Base-by-base conservation (phyloP, 2,113 vertebrate genomes). In the Pangasianodon gigas region DNA sequence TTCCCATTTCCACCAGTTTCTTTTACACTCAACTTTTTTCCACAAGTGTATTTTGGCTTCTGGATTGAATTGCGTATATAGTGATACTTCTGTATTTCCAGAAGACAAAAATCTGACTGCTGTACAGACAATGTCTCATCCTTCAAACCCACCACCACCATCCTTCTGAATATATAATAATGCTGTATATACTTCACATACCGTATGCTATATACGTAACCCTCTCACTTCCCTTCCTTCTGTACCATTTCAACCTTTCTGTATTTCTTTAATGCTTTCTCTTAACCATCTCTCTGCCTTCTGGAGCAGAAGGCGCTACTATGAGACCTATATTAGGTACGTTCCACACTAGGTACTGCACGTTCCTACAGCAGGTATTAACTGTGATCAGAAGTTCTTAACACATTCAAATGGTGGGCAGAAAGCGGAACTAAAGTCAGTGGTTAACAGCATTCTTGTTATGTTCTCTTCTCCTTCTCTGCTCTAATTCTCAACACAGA, bases 241-340 rank as follows among this genome's bases (percentile, higher is more conserved):
- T 95, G 92, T 94, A 52, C 71, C 92, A 88, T 91, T 93, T 85
- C 84, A 91, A 44, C 86, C n/a, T 90, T 89, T 92, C 93, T 94
- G 91, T 95, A 90, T 86, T 80, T 93, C 80, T 93, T 91, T 94
- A 94, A 94, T 95, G 92, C 95, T 96, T 95, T 96, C 93, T 94
- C 95, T 96, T 94, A 92, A 95, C 93, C 93, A 91, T 96, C 94
- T 95, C 95, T 95, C 94, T 96, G 96, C 95, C 95, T 95, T 95
- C 96, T 96, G 94, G 97, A 97, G 96, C 96, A 99, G 98, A 97
- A 97, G 97, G 91, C 98, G 98, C 96, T 99, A 99, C 97, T 99
- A 98, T 96, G 98, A 99, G 96, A 96, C 97, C 93, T 99, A 98
- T 90, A 95, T 98, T 97, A 98, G 98, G 98, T 99, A 97, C 96